Base-by-base conservation (phyloP, 2,113 vertebrate genomes). In the Danio rerio region DNA sequence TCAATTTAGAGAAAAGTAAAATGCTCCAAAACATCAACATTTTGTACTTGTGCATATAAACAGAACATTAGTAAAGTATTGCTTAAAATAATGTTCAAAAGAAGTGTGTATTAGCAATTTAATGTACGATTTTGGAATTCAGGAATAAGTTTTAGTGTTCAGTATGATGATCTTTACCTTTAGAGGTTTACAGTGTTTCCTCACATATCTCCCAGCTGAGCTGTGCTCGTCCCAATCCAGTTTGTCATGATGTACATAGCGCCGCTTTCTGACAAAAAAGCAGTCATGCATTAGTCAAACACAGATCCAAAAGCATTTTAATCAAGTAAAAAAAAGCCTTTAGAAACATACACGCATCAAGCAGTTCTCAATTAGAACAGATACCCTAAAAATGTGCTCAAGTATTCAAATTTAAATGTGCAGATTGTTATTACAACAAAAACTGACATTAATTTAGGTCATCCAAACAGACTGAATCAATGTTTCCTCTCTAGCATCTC, bases 211-310 rank as follows among this genome's bases (percentile, higher is more conserved):
- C 43, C 96, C 97, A 40, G 96, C 88, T 75, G 96, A 96, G 89
- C 96, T 95, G 84, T 96, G 93, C 5, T 92, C 91, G 83, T 99
- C 97, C 98, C 97, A 98, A 91, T 99, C 96, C 88, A 99, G 85
- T 8, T 92, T 94, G 83, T 94, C 92, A 1, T 94, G 95, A 66
- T 96, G 95, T 62, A 98, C 95, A 78, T 96, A 99, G 4, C 92
- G 92, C 70, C 90, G 92, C 81, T 98, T 99, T 78, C 97, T 99
- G 88, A 15, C 73, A 7, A 49, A 78, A 0, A 86, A 4, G 78
- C 1, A 47, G 45, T 59, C 55, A 43, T 13, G 3, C 0, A 49
- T 42, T 9, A 73, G 58, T 58, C 58, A 58, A 45, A 69, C 42
- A 45, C 5, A 47, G 7, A 68, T 47, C 5, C 0, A 13, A 5